Evolutionary conservation across 2,113 vertebrate genomes (phyloP).

Genomic region (Bombycilla garrulus): DNA sequence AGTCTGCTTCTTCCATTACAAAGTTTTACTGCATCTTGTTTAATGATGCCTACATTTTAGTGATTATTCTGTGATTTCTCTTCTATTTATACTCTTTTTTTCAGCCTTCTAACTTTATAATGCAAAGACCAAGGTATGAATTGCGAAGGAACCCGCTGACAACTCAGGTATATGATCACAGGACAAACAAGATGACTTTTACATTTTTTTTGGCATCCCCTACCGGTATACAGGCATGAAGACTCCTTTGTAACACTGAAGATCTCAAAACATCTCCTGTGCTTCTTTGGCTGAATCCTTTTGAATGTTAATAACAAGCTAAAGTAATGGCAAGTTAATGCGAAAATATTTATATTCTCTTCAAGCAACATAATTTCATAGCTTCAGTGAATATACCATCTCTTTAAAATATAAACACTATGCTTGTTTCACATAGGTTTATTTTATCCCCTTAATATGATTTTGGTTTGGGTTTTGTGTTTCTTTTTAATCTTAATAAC

Average conservation of each 20-base stretch:
- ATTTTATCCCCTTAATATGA: background rate
- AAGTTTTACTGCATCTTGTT: background rate
- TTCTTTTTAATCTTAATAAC: background rate
- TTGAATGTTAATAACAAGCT: background rate
- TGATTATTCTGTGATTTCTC: background rate
- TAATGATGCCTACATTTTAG: background rate
- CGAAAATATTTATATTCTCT: background rate
- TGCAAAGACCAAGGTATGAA: background rate
- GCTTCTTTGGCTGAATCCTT: background rate
- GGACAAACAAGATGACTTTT: background rate
- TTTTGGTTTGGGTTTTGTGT: background rate
- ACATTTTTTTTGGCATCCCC: conserved; percentile 19
- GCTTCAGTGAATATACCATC: background rate
- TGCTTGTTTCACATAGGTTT: background rate
- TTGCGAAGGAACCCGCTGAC: background rate
- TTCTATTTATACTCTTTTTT: background rate
- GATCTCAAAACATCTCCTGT: background rate
- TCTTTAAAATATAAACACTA: background rate
- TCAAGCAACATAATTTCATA: background rate
- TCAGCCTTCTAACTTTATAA: background rate
- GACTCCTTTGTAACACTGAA: background rate
- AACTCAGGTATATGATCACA: background rate
- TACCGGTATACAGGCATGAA: background rate
- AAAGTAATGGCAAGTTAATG: background rate
- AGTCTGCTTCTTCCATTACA: background rate